Evolutionary conservation across 2,113 vertebrate genomes (phyloP).

Genomic region (Oryzias javanicus): DNA sequence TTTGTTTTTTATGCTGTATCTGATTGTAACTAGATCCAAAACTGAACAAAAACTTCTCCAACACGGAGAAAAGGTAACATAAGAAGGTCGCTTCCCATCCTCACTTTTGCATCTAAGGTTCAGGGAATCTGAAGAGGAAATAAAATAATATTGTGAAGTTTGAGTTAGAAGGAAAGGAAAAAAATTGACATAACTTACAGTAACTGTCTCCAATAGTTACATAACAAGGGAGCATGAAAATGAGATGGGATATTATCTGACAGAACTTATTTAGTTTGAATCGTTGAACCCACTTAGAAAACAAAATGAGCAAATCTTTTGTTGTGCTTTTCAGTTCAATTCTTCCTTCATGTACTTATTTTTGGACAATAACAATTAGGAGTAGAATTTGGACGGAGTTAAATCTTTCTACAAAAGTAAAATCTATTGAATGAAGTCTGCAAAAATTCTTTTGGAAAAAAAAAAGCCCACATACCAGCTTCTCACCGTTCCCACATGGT

Average conservation of each 20-base stretch:
- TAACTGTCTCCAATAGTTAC: conserved; percentile 5
- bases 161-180: not conserved
- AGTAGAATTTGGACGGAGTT: not conserved
- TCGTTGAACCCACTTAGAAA: conserved; percentile 9
- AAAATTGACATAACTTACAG: too few relatives aligned
- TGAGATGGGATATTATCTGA: conserved; percentile 6
- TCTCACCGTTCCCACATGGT: not conserved
- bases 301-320: conserved; percentile 3
- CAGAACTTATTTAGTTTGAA: conserved; percentile 26
- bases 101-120: too few relatives aligned
- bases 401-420: not conserved
- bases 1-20: too few relatives aligned
- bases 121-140: too few relatives aligned
- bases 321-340: not conserved
- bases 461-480: not conserved
- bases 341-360: not conserved
- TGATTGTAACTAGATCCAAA: too few relatives aligned
- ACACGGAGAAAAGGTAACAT: too few relatives aligned
- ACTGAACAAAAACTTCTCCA: too few relatives aligned
- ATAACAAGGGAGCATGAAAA: conserved; percentile 16
- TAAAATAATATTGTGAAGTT: conserved; percentile 3
- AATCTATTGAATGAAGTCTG: not conserved
- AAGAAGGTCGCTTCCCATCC: too few relatives aligned
- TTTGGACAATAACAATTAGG: not conserved
- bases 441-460: not conserved